Base-by-base conservation (phyloP, 2,888 invertebrate species). In the Dioctria rufipes region DNA sequence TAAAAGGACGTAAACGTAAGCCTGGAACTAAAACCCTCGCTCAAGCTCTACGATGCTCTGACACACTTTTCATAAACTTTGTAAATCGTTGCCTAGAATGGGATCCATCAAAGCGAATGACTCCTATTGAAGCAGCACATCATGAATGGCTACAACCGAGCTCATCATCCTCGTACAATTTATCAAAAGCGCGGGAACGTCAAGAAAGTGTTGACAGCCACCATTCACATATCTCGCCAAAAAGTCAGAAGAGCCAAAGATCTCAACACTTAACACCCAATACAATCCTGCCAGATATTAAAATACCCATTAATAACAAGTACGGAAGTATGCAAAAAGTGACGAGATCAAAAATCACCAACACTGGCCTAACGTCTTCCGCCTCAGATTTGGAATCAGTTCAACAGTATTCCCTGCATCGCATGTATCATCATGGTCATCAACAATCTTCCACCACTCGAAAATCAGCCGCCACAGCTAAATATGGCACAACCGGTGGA, bases 31-130 rank as follows among this genome's bases (percentile, higher is more conserved):
- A 95, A 86, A 94, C 94, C 81, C 91, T 98, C 80, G 92, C 95
- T 25, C 92, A 94, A 86, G 95, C 95, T 49, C 92, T 98, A 80
- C 93, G 96, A 85, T 95, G 96, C 85, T 95, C 94, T 86, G 97
- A 98, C 89, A 92, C 94, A 13, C 92, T 95, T 83, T 98, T 98
- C 90, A 93, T 98, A 63, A 96, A 97, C 90, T 98, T 98, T 89
- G 92, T 98, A 85, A 93, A 94, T 84, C 92, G 94, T 87, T 98
- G 98, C 89, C 91, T 98, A 85, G 96, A 97, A 89, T 98, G 98
- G 98, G 97, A 98, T 90, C 95, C 97, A 25, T 94, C 94, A 86
- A 94, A 95, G 83, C 93, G 98, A 83, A 93, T 98, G 93, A 97
- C 95, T 3, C 95, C 98, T 0, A 96, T 95, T 80, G 97, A 98